Evolutionary conservation across 2,888 invertebrate genomes (phyloP).

Genomic region (Tipula helvola): DNA sequence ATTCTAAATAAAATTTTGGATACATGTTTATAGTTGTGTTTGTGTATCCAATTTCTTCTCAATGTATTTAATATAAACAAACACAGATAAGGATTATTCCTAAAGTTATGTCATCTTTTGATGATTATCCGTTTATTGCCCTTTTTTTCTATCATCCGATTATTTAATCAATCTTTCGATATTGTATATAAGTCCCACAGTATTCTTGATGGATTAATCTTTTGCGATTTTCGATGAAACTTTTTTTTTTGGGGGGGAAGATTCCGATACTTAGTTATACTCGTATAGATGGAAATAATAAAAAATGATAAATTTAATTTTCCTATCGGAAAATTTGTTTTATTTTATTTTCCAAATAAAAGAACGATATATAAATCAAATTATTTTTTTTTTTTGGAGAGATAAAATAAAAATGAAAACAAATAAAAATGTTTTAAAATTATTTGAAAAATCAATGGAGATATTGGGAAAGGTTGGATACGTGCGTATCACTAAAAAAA

Average conservation of each 20-base stretch:
- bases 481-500: neutral
- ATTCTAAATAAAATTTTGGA: neutral
- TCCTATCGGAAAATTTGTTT: neutral
- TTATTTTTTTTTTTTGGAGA: neutral
- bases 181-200: neutral
- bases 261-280: neutral
- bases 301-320: neutral
- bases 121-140: neutral
- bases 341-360: neutral
- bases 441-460: neutral
- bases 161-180: neutral
- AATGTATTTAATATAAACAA: neutral
- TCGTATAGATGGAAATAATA: neutral
- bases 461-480: neutral
- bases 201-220: neutral
- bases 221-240: neutral
- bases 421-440: neutral
- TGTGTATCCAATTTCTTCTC: neutral
- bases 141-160: neutral
- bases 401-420: neutral
- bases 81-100: neutral
- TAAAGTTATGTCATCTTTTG: slow-evolving; percentile 4
- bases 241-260: neutral
- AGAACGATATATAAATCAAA: neutral
- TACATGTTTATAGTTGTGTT: neutral